Evolutionary conservation across 2,888 invertebrate species (phyloP), one percentile per base, ranked within the genome.

Genomic region (Rhingia campestris): DNA sequence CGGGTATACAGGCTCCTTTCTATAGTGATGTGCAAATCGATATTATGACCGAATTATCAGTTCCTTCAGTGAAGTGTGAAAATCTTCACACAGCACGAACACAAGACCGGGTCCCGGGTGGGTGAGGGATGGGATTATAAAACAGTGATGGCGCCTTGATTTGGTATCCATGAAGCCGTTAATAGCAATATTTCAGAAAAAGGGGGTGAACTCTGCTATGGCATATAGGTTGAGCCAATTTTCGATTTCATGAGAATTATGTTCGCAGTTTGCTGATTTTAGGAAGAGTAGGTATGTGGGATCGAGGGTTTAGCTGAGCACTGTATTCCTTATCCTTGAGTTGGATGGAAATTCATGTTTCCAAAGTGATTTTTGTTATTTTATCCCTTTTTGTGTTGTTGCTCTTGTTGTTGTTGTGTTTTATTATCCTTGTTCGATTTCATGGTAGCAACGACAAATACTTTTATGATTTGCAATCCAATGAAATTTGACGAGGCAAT

Each of bases 21-120:
- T 47, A n/a, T n/a, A 74, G 56, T 74, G 47, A 56, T 59, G 66
- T 74, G 75, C 37, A 53, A 75, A 75, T 75, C 75, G 69, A 76
- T 76, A 63, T 37, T 53, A 67, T 43, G 37, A 37, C 75, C 66
- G 37, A 58, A 58, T 67, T 67, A 75, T 75, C 75, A 49, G 67
- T 75, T 67, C 59, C 51, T 22, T 67, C 75, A 75, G 58, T 37
- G 58, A 58, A 66, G 49, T 63, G 66, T 12, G 51, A 66, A 64
- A 43, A 49, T 41, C 35, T 30, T 39, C 39, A 64, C 45, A 4
- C 14, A 6, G 10, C 54, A 10, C 10, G 6, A 32, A 54, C 45
- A 30, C 10, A 6, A 7, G 30, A 45, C 32, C 5, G 33, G 22
- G 22, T 22, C 22, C 22, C 2, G 22, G 2, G 22, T 22, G 22